These are phyloP conservation scores for Drosophila kambysellisi DNA, from an alignment of 2,888 invertebrate species.

Conservation along the genomic window DNA sequence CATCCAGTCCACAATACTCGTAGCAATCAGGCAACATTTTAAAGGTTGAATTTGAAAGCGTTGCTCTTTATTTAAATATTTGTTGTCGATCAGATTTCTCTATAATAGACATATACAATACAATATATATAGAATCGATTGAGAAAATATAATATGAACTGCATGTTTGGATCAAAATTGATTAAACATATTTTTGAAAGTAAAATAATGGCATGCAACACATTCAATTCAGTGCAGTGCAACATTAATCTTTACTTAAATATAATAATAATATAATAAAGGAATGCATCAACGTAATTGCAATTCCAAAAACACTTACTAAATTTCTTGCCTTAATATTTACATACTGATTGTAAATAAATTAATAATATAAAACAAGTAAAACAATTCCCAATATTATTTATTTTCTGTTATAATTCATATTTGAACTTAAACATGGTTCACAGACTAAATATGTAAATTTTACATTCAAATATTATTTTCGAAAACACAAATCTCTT, in stretches of 20 bases:
- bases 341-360: background rate
- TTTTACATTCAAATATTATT: background rate
- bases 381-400: background rate
- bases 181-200: background rate
- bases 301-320: background rate
- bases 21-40: background rate
- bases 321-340: background rate
- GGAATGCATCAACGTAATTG: background rate
- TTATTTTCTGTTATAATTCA: background rate
- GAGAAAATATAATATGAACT: background rate
- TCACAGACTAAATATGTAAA: background rate
- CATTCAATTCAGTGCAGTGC: background rate
- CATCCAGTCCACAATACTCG: background rate
- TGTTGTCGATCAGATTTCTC: background rate
- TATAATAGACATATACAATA: background rate
- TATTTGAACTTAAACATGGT: background rate
- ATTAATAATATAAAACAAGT: background rate
- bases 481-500: slow-evolving; percentile 23
- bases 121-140: background rate
- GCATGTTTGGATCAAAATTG: background rate
- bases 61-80: background rate
- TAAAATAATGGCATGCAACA: background rate
- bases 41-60: background rate
- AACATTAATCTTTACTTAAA: background rate
- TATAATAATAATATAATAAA: too few relatives aligned